A percentile compares a stretch with the other conserved stretches of the same genome.
Evolutionary conservation across 2,113 vertebrate species (phyloP).

Genomic region (Spilogale gracilis): DNA sequence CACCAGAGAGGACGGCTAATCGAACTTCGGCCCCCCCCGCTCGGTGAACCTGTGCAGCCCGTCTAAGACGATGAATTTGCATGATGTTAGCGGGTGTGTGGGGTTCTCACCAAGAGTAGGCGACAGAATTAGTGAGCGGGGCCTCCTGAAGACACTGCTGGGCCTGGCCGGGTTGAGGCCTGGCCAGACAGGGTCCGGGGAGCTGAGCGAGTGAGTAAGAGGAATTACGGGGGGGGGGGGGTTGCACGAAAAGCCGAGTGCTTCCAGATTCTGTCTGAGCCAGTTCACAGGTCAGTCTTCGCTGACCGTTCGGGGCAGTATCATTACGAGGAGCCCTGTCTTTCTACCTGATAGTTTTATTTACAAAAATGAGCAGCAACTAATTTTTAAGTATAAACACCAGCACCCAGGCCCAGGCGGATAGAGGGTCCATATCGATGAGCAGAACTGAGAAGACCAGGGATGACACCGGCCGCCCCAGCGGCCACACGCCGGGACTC

Average conservation of each 20-base stretch:
- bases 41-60: background rate
- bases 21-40: background rate
- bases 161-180: background rate
- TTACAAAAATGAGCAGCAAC: background rate
- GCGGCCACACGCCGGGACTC: background rate
- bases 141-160: accelerated
- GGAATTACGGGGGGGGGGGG: too few relatives aligned
- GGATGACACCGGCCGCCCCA: too few relatives aligned
- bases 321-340: background rate
- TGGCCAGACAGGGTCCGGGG: background rate
- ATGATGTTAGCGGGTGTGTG: background rate
- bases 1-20: background rate
- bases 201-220: background rate
- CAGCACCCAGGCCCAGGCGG: background rate
- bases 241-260: background rate
- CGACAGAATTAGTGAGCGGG: background rate
- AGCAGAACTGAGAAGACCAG: background rate
- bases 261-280: background rate
- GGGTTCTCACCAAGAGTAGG: background rate
- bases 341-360: background rate
- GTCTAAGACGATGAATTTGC: accelerated
- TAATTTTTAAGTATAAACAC: background rate
- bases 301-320: background rate
- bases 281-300: background rate
- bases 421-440: background rate